Base-by-base conservation (phyloP, 2,113 vertebrate genomes). In the Eulemur macaco region DNA sequence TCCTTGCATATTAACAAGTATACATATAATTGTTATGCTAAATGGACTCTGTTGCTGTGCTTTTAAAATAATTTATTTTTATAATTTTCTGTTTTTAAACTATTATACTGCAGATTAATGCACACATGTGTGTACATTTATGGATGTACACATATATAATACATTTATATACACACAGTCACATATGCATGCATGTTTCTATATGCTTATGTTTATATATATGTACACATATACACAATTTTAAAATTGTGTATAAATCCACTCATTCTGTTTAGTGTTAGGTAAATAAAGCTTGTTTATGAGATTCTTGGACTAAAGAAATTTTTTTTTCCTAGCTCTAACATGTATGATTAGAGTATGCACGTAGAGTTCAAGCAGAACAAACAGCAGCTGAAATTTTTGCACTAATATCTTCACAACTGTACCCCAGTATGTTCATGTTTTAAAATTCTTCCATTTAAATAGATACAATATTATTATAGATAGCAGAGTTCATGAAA, bases 311-410 rank as follows among this genome's bases (percentile, higher is more conserved):
- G 8, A 42, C 4, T 84, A 78, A 78, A 54, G 3, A 77, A 39
- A 91, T 73, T 74, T 92, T 86, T 86, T 11, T 63, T 94, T 95
- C 42, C 34, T 37, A 84, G 10, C 21, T 86, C 52, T 78, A 86
- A 47, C 56, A 74, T 88, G 6, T 34, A 29, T 86, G 86, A 56
- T 71, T 73, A 78, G 9, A 63, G 3, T 37, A 74, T 71, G 1
- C 9, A 77, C 47, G 71, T 82, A 77, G 34, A 77, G 34, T 84
- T 7, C 3, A 90, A 94, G 23, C 2, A 60, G 9, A 77, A 27
- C 1, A 88, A 52, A 45, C 9, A 12, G 5, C 23, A 80, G 90
- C 34, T 47, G 27, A 58, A 39, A 27, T 71, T 15, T 81, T 58
- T 56, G 14, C 3, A 6, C 1, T 34, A 42, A 25, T 8, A 58